These are phyloP conservation scores for Sebastes wilsoni DNA, from an alignment of 2,797 vertebrate species.

Conservation along the genomic window DNA sequence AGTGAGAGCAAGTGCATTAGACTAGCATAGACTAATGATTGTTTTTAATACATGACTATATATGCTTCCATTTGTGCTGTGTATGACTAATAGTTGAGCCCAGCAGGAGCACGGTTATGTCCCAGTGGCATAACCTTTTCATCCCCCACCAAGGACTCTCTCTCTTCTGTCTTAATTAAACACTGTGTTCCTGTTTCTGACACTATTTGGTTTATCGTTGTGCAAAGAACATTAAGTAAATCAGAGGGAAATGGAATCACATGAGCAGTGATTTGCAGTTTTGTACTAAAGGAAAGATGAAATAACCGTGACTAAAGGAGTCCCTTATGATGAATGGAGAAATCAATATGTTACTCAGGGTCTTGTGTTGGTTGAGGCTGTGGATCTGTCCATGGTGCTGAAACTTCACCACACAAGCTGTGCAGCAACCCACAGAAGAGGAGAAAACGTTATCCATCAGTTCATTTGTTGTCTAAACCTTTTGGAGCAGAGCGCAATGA, in stretches of 20 bases:
- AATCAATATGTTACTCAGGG: constrained; percentile 14
- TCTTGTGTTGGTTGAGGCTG: neutral
- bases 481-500: neutral
- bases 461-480: neutral
- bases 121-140: neutral
- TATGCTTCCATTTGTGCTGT: neutral
- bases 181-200: neutral
- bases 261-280: neutral
- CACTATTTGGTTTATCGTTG: neutral
- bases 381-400: constrained; percentile 67
- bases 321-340: constrained; percentile 16
- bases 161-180: neutral
- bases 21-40: neutral
- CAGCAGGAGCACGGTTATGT: neutral
- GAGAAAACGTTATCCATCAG: neutral
- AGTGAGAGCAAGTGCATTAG: neutral
- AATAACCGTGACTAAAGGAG: neutral
- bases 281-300: neutral
- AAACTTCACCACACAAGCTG: constrained; percentile 20
- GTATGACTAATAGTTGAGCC: neutral
- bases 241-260: neutral
- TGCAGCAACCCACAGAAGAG: constrained; percentile 8
- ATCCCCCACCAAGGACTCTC: neutral
- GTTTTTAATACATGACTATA: neutral
- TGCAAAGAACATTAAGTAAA: neutral